Conservation (phyloP, 2,113 vertebrate genomes). For the Pelecanoides urinatrix region DNA sequence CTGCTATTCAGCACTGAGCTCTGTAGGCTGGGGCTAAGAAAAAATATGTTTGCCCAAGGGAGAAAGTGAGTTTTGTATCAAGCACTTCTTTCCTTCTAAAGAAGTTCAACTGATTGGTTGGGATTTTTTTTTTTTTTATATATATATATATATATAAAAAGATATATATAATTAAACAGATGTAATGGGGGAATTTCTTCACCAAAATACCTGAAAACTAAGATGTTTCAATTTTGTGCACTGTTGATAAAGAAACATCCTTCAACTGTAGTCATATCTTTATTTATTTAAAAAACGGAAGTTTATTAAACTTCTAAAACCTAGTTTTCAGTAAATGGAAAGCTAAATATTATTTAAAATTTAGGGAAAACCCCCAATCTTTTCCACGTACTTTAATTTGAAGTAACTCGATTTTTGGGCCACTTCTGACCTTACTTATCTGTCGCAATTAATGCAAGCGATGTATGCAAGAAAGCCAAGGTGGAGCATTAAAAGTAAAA, state of each 20-base stretch:
- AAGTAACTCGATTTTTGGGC: not conserved
- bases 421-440: not conserved
- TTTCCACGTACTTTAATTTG: not conserved
- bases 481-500: not conserved
- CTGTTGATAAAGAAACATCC: not conserved
- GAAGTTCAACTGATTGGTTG: not conserved
- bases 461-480: not conserved
- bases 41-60: not conserved
- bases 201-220: not conserved
- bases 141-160: too few species aligned
- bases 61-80: not conserved
- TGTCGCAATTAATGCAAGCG: not conserved
- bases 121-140: too few species aligned
- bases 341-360: not conserved
- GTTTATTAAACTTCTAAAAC: not conserved
- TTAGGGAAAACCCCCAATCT: fast-evolving
- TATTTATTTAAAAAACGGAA: not conserved
- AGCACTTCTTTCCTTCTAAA: not conserved
- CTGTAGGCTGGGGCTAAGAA: not conserved
- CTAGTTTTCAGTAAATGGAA: not conserved
- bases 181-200: not conserved
- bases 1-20: not conserved
- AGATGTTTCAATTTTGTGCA: not conserved
- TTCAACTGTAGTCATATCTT: not conserved
- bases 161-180: not conserved